phyloP scores from a whole-genome alignment of 2,888 invertebrate genomes.

The Helleia helle region DNA sequence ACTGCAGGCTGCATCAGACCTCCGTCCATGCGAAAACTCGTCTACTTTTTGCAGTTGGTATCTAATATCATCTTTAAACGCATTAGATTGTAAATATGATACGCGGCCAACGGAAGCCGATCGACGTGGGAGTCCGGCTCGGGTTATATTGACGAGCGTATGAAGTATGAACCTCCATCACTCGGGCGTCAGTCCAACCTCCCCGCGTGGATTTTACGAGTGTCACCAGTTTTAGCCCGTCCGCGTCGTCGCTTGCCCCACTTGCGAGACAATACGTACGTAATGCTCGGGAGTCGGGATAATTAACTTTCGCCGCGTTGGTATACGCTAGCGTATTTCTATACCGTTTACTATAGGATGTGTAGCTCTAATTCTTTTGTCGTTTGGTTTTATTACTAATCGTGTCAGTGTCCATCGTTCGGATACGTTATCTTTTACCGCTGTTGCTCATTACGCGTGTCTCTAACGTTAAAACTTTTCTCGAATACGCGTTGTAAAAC shows the following conservation, averaged over 20 bases:
- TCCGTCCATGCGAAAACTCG: conserved; percentile 21
- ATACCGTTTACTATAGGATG: not conserved
- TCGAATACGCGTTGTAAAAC: no score
- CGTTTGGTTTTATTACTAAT: no score
- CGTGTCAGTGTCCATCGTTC: no score
- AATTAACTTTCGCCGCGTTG: conserved; percentile 8
- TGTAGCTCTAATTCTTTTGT: not conserved
- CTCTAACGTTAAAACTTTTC: no score
- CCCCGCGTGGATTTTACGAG: conserved; percentile 43
- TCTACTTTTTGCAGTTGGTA: conserved; percentile 36
- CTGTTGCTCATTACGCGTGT: no score
- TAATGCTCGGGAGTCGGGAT: not conserved
- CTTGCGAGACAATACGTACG: not conserved
- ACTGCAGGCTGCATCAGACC: conserved; percentile 32
- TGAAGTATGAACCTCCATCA: not conserved
- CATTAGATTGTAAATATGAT: conserved; percentile 27
- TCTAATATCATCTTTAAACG: conserved; percentile 22
- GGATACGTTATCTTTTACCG: no score
- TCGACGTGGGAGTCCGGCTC: conserved; percentile 49
- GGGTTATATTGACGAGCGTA: conserved; percentile 11
- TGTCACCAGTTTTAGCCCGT: conserved; percentile 27
- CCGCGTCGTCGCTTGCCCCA: conserved; percentile 10
- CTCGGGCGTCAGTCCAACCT: conserved; percentile 19
- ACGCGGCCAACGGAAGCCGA: conserved; percentile 25
- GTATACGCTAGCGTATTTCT: conserved; percentile 4